Evolutionary conservation across 1,140 invertebrate genomes (phyloP).

Genomic region (Wiebesia pumilae): DNA sequence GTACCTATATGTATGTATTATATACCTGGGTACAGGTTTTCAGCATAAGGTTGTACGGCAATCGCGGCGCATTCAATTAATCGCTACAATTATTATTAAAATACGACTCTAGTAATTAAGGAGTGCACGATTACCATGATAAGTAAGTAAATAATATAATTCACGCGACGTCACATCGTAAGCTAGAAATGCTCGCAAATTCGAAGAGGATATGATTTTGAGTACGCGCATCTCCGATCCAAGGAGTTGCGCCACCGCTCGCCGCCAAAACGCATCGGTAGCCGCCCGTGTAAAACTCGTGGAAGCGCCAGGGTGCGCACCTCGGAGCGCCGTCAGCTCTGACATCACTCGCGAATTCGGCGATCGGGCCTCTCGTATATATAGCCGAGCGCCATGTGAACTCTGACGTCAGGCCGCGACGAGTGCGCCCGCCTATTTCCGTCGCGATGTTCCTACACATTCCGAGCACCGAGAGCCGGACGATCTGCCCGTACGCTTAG

Average conservation of each 20-base stretch:
- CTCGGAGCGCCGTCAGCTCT: not conserved
- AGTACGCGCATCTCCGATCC: too few species aligned
- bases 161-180: too few species aligned
- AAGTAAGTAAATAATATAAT: too few species aligned
- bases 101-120: too few species aligned
- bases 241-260: too few species aligned
- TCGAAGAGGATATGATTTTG: too few species aligned
- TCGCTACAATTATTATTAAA: too few species aligned
- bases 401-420: constrained; percentile 14
- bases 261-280: too few species aligned
- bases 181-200: too few species aligned
- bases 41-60: not conserved
- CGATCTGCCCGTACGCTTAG: not conserved
- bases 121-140: too few species aligned
- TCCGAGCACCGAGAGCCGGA: not conserved
- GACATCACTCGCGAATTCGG: not conserved
- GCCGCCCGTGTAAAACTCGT: too few species aligned
- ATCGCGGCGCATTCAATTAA: too few species aligned
- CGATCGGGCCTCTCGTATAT: constrained; percentile 5
- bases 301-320: not conserved
- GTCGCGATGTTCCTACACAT: not conserved
- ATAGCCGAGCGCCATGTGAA: not conserved
- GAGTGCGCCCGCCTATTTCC: constrained; percentile 2
- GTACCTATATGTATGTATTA: not conserved
- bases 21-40: not conserved